phyloP scores from a whole-genome alignment of 2,797 vertebrate species.

The Sparidentex hasta region DNA sequence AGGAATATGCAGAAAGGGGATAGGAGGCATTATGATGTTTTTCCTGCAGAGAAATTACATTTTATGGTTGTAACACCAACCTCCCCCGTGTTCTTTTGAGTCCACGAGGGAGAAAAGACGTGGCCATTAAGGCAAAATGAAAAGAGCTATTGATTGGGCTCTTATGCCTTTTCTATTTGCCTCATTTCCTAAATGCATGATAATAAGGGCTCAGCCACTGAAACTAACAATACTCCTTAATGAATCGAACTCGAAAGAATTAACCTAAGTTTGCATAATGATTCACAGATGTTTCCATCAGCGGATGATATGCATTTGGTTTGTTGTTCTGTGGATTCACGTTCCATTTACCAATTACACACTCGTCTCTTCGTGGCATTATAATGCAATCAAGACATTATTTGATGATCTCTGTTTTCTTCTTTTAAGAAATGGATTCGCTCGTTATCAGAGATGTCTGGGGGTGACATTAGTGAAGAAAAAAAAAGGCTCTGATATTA shows the following conservation, averaged over 20 bases:
- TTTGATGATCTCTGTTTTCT: slow-evolving; percentile 93
- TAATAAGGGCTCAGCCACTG: slow-evolving; percentile 95
- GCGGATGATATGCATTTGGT: slow-evolving; percentile 88
- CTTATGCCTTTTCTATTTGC: slow-evolving; percentile 97
- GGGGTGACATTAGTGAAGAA: slow-evolving; percentile 83
- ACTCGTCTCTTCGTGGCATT: slow-evolving; percentile 90
- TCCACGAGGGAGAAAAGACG: slow-evolving; percentile 85
- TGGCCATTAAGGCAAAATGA: slow-evolving; percentile 98
- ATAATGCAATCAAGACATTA: slow-evolving; percentile 93
- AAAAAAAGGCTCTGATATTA: slow-evolving; percentile 83
- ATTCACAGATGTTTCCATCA: slow-evolving; percentile 93
- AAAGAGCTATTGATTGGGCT: slow-evolving; percentile 99
- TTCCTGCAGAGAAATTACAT: slow-evolving; percentile 97
- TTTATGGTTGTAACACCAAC: slow-evolving; percentile 95
- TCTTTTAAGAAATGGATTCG: slow-evolving; percentile 50
- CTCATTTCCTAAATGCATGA: slow-evolving; percentile 97
- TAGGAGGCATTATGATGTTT: slow-evolving; percentile 96
- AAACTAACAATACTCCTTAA: slow-evolving; percentile 97
- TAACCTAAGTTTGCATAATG: slow-evolving; percentile 91
- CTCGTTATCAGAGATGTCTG: slow-evolving; percentile 83
- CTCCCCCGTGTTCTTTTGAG: slow-evolving; percentile 94
- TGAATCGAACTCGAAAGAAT: slow-evolving; percentile 98
- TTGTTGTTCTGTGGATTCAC: slow-evolving; percentile 79
- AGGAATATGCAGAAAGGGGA: slow-evolving; percentile 93
- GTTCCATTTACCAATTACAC: slow-evolving; percentile 91